Conservation (phyloP, 2,797 vertebrate genomes). For the Lemur catta region DNA sequence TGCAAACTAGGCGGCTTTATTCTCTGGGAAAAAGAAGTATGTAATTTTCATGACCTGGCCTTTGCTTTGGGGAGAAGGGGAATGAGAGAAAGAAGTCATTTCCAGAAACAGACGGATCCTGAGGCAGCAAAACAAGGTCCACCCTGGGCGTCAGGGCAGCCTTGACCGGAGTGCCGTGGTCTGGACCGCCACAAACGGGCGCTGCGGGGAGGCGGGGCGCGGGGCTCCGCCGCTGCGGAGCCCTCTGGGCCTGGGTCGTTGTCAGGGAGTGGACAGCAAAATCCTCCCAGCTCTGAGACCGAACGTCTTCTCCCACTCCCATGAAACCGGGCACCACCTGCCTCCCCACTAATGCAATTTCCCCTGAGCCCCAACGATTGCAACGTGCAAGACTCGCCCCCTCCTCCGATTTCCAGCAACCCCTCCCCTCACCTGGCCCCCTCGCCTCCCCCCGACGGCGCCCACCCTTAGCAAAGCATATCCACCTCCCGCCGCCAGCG, state of each 20-base stretch:
- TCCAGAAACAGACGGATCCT: neutral
- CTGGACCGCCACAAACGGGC: neutral
- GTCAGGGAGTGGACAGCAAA: neutral
- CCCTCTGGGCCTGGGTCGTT: neutral
- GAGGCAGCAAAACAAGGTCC: neutral
- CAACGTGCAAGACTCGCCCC: neutral
- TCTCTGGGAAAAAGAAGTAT: constrained; percentile 24
- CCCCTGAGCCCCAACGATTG: neutral
- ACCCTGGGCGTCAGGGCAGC: neutral
- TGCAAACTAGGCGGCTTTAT: constrained; percentile 37
- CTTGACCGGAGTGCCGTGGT: rapidly evolving
- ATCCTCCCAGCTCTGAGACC: neutral
- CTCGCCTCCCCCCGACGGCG: neutral
- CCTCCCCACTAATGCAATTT: neutral
- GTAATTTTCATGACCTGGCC: constrained; percentile 58
- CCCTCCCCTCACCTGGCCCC: neutral
- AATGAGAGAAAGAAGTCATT: constrained; percentile 24
- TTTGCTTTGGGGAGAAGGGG: constrained; percentile 25
- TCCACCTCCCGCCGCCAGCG: neutral
- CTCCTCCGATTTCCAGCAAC: neutral
- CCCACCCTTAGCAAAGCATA: neutral
- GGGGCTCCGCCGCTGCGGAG: too few species aligned
- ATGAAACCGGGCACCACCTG: neutral
- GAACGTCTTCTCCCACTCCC: neutral
- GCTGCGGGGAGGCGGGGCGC: neutral